These are phyloP conservation scores for Leucopsar rothschildi DNA, from an alignment of 2,113 vertebrate genomes.

Conservation along the genomic window DNA sequence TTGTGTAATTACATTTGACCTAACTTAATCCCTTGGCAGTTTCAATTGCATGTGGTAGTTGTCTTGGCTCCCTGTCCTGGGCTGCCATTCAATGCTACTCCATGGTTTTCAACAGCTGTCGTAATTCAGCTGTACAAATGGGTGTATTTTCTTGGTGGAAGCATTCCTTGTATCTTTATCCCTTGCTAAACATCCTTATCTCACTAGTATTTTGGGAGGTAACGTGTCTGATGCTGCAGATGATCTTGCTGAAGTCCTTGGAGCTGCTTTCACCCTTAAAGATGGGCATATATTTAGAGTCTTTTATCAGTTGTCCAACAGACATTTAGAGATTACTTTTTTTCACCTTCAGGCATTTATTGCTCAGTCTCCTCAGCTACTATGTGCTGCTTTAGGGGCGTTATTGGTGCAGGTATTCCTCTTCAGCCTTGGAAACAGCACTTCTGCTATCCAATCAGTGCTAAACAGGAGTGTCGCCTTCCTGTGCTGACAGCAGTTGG, in stretches of 20 bases:
- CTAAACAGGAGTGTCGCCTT: not conserved
- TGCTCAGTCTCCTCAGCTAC: not conserved
- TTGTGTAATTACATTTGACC: constrained; percentile 59
- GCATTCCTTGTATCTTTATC: not conserved
- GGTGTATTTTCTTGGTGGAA: not conserved
- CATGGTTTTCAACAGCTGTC: constrained; percentile 31
- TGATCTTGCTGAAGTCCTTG: not conserved
- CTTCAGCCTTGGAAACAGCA: not conserved
- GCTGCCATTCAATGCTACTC: constrained; percentile 41
- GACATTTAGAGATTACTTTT: not conserved
- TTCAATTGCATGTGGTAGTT: constrained; percentile 52
- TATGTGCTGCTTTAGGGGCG: not conserved
- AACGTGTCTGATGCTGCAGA: not conserved
- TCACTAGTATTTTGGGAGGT: not conserved
- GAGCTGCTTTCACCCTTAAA: not conserved
- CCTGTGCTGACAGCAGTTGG: constrained; percentile 10
- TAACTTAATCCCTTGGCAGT: constrained; percentile 59
- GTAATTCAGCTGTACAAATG: not conserved
- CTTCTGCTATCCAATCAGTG: not conserved
- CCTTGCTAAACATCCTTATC: not conserved
- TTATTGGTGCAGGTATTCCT: not conserved
- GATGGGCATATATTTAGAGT: not conserved
- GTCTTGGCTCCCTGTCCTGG: constrained; percentile 30
- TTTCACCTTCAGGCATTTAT: not conserved
- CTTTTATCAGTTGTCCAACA: not conserved